Evolutionary conservation across 2,113 vertebrate species (phyloP), one percentile per base, ranked within the genome.

Genomic region (Pseudorasbora parva): DNA sequence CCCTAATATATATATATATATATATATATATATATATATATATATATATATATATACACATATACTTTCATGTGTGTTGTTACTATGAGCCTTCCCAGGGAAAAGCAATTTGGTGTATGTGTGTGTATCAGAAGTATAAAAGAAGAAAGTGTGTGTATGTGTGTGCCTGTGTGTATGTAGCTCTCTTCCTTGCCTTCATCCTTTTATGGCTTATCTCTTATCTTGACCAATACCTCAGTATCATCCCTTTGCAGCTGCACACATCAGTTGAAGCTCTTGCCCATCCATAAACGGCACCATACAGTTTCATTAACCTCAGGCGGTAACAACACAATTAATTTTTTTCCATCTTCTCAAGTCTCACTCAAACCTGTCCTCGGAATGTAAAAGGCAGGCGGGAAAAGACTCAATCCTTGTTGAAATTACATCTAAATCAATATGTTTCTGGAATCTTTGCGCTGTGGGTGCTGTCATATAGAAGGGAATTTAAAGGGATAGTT

Each of bases 171-270:
- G 15, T 56, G 57, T 49, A 25, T 86, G 71, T 60, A 41, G 62
- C 43, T 66, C 33, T 75, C 25, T 75, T 59, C 30, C 54, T 41
- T 74, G 56, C 81, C 72, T 74, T 33, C 45, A 64, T 75, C 72
- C n/a, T 41, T 47, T 54, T 7, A 75, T 49, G 78, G 51, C 75
- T 87, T 72, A 84, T 87, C 86, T 81, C 25, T 76, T 76, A 77
- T 84, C 71, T 43, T 71, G 59, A 84, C 49, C 37, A n/a, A 66
- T 57, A 77, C 60, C 27, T 37, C 23, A 25, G 51, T 84, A 75
- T 84, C 82, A 62, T 84, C 49, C 25, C 51, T 51, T 12, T 84
- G 78, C 72, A 84, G 73, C 59, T 82, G 51, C 72, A 56, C 37
- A 75, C 30, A 72, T 75, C 37, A 59, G 78, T 37, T 62, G 21